These are phyloP conservation scores for Rhabdomys dilectus DNA, from an alignment of 2,113 vertebrate genomes.

Conservation along the genomic window DNA sequence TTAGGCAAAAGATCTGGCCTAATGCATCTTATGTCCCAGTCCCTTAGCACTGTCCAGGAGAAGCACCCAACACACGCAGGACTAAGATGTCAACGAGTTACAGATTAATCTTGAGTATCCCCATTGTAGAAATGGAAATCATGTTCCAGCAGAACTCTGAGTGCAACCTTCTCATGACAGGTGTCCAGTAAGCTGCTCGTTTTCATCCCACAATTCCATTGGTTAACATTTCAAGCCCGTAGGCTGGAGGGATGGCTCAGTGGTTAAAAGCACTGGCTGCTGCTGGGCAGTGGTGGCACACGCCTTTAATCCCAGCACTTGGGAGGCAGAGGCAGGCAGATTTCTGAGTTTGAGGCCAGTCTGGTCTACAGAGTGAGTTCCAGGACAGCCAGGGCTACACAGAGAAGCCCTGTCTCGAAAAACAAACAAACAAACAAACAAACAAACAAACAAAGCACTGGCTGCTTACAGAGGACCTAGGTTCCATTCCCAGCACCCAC, in stretches of 20 bases:
- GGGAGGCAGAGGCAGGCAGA: no score
- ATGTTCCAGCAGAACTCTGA: neutral
- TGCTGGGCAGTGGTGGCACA: no score
- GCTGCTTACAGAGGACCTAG: neutral
- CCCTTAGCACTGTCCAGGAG: neutral
- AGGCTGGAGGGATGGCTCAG: neutral
- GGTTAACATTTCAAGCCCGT: neutral
- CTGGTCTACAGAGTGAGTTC: no score
- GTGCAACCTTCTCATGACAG: neutral
- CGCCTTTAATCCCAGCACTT: no score
- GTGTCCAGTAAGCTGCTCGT: neutral
- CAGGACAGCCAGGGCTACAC: no score
- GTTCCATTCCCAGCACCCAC: neutral
- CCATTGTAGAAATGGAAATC: slow-evolving; percentile 6
- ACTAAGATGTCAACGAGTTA: neutral
- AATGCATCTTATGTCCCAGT: neutral
- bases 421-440: no score
- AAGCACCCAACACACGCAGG: neutral
- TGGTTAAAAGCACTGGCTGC: neutral
- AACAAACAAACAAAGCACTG: no score
- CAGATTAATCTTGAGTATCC: neutral
- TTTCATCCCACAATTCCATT: neutral
- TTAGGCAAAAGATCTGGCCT: neutral
- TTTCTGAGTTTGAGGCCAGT: no score
- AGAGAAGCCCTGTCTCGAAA: no score